Percentiles rank a stretch among this genome's conserved stretches.
These are phyloP conservation scores for Anoplophora glabripennis DNA, from an alignment of 1,140 invertebrate genomes.

Conservation along the genomic window DNA sequence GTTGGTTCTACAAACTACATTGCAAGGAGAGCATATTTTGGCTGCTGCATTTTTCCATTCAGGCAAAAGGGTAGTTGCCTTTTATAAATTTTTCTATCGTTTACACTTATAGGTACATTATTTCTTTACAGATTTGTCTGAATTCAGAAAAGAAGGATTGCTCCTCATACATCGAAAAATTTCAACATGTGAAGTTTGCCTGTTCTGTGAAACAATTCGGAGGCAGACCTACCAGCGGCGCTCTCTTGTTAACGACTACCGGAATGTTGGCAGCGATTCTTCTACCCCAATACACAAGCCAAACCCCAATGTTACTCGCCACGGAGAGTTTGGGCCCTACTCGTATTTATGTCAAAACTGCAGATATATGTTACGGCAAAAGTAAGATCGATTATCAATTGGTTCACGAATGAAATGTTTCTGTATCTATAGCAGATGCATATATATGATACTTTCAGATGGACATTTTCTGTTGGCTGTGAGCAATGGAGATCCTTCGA, in stretches of 20 bases:
- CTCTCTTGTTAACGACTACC: constrained; percentile 76
- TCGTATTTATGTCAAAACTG: constrained; percentile 70
- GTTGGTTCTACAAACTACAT: constrained; percentile 43
- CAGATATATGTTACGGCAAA: constrained; percentile 73
- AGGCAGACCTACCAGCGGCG: constrained; percentile 76
- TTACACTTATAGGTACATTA: not conserved
- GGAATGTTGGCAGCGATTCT: constrained; percentile 76
- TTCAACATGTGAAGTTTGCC: constrained; percentile 69
- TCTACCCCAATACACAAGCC: constrained; percentile 50
- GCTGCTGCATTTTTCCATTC: constrained; percentile 80
- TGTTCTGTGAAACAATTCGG: constrained; percentile 86
- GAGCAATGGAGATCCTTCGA: constrained; percentile 64
- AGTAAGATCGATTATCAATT: constrained; percentile 49
- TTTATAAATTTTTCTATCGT: not conserved
- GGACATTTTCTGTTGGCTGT: constrained; percentile 79
- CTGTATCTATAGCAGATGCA: not conserved
- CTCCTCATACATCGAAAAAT: constrained; percentile 80
- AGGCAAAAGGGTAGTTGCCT: constrained; percentile 63
- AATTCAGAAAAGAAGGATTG: constrained; percentile 79
- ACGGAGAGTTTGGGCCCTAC: constrained; percentile 70
- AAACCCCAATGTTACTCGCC: constrained; percentile 50
- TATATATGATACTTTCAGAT: constrained; percentile 50
- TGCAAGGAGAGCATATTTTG: constrained; percentile 77
- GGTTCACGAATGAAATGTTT: not conserved
- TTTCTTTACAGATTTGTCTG: constrained; percentile 50